Evolutionary conservation across 1,140 invertebrate species (phyloP).

Genomic region (Zaprionus africanus): DNA sequence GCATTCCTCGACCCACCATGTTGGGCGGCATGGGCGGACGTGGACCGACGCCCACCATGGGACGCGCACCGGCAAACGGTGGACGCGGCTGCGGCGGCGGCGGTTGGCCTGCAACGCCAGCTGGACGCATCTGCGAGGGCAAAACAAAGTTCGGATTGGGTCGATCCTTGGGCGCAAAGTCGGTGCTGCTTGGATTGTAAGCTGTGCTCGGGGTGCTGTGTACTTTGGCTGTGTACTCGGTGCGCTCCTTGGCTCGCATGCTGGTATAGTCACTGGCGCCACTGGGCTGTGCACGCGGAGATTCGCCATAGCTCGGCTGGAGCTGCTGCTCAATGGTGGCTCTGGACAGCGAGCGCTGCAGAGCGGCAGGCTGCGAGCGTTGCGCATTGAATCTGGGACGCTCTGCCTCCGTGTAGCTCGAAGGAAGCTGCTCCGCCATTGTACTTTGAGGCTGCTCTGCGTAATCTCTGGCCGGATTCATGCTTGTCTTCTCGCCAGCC

Average conservation of each 20-base stretch:
- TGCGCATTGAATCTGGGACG: not conserved
- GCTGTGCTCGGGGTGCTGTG: conserved; percentile 33
- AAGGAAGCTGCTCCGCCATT: conserved; percentile 19
- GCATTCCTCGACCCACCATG: conserved; percentile 60
- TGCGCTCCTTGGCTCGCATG: conserved; percentile 15
- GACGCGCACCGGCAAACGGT: conserved; percentile 70
- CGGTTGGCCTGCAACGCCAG: conserved; percentile 47
- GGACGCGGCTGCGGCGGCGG: conserved; percentile 72
- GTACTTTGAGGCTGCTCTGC: not conserved
- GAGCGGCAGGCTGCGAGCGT: not conserved
- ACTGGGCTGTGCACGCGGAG: not conserved
- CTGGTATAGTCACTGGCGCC: not conserved
- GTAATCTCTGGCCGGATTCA: not conserved
- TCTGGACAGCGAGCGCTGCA: not conserved
- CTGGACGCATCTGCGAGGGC: conserved; percentile 73
- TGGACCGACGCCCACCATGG: conserved; percentile 71
- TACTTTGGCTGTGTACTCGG: conserved; percentile 27
- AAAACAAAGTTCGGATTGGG: conserved; percentile 68
- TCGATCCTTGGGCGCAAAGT: conserved; percentile 46
- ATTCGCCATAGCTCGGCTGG: not conserved
- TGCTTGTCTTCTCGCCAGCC: not conserved
- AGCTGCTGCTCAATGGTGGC: not conserved
- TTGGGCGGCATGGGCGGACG: conserved; percentile 72
- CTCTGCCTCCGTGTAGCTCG: not conserved
- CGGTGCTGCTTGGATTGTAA: conserved; percentile 21